These are phyloP conservation scores for Coracias cyanogaster DNA, from an alignment of 2,797 vertebrate species.

Conservation along the genomic window DNA sequence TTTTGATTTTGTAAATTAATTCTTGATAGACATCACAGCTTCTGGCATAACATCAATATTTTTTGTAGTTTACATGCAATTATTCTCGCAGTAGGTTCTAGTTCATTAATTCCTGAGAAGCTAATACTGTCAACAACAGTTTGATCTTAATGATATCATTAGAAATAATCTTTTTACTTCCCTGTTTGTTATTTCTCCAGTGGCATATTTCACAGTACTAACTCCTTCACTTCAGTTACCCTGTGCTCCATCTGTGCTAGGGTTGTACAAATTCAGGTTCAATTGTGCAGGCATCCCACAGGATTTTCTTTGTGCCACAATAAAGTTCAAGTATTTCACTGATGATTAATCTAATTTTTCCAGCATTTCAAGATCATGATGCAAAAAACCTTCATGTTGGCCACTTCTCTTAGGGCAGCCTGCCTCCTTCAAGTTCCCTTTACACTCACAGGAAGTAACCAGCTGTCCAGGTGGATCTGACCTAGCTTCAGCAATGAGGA, in stretches of 20 bases:
- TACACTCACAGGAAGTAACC: not conserved
- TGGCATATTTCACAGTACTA: not conserved
- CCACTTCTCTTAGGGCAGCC: not conserved
- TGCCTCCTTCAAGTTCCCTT: not conserved
- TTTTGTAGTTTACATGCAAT: not conserved
- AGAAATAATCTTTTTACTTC: conserved; percentile 7
- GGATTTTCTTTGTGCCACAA: not conserved
- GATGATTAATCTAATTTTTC: not conserved
- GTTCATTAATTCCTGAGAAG: conserved; percentile 29
- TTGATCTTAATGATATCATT: conserved; percentile 31
- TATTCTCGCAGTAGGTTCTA: conserved; percentile 34
- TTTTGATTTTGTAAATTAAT: conserved; percentile 35
- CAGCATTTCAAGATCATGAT: not conserved
- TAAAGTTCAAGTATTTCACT: not conserved
- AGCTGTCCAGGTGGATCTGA: not conserved
- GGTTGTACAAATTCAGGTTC: not conserved
- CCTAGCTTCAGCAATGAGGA: not conserved
- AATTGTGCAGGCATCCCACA: not conserved
- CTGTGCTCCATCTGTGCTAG: not conserved
- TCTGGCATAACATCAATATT: conserved; percentile 1
- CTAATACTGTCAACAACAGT: not conserved
- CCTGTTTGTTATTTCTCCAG: not conserved
- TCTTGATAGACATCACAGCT: not conserved
- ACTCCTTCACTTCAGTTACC: not conserved
- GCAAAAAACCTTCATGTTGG: fast-evolving